A percentile compares a stretch with the other conserved stretches of the same genome.
Evolutionary conservation across 2,113 vertebrate genomes (phyloP).

Genomic region (Aspidoscelis tigris): DNA sequence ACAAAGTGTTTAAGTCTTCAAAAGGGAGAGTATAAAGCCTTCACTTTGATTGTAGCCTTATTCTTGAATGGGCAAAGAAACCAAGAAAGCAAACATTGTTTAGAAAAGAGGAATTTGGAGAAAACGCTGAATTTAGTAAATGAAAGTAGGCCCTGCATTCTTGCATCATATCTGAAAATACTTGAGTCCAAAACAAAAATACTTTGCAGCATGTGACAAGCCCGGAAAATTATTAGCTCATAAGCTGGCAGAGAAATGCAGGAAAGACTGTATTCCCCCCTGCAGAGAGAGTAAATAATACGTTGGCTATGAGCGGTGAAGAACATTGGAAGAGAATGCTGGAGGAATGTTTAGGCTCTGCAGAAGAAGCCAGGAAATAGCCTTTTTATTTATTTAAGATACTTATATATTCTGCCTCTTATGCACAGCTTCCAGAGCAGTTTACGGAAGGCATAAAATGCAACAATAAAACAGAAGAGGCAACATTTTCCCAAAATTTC

Average conservation of each 20-base stretch:
- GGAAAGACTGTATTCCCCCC: neutral
- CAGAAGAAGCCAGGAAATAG: neutral
- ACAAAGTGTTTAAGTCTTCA: neutral
- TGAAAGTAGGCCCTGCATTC: neutral
- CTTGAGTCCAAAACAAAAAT: neutral
- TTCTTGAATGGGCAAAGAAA: neutral
- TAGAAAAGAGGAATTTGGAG: neutral
- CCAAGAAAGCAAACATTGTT: neutral
- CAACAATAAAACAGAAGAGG: neutral
- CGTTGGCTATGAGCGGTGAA: neutral
- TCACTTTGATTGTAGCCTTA: neutral
- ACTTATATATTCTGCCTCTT: neutral
- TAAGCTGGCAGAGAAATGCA: neutral
- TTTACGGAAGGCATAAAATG: neutral
- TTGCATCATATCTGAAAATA: neutral
- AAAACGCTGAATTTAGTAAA: neutral
- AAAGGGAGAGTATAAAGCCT: neutral
- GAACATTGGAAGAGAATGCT: neutral
- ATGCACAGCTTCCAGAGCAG: neutral
- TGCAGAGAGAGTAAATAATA: neutral
- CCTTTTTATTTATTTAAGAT: neutral
- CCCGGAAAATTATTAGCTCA: constrained; percentile 12
- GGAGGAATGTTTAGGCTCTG: neutral
- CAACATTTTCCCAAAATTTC: neutral
- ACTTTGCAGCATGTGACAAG: neutral